Evolutionary conservation across 2,113 vertebrate species (phyloP), one percentile per base, ranked within the genome.

Genomic region (Vidua chalybeata): DNA sequence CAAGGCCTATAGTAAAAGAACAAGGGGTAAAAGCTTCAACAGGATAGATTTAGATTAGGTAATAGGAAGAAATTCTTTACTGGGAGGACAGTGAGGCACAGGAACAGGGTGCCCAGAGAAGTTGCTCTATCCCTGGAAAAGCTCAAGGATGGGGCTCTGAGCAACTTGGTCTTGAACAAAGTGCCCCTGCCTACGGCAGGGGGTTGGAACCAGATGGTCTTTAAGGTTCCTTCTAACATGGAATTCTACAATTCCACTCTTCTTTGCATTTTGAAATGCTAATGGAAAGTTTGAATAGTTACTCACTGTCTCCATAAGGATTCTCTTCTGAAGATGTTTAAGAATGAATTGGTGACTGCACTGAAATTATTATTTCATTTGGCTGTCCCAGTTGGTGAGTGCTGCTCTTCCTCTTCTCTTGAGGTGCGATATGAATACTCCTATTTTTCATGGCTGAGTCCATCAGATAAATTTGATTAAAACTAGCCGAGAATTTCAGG

Each of bases 201-300:
- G 13, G 1, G 4, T 3, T 67, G 46, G 19, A 52, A 39, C 10
- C 20, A 8, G 30, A 5, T 2, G 5, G 1, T 0, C 19, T 33
- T 16, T 9, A n/a, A 33, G 4, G 11, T 35, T 48, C 35, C 15
- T 84, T 79, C 30, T 43, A 18, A 46, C 11, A 11, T 20, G 46
- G 30, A 54, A 15, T 39, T 33, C 37, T 39, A 51, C n/a, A 24
- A 10, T 21, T n/a, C 48, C 20, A 26, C 7, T 6, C 61, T 37
- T 46, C 20, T 54, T 54, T 63, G 20, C 76, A 64, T 35, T 79
- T 83, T 43, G 28, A 87, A 52, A 13, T 27, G 28, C 8, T n/a
- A 21, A 23, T 55, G 35, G 20, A 35, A 82, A 59, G 5, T 35
- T 16, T 3, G 2, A 69, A 33, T 7, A 66, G n/a, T 9, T 54